Evolutionary conservation across 2,888 invertebrate genomes (phyloP).

Genomic region (Subacronicta megacephala): DNA sequence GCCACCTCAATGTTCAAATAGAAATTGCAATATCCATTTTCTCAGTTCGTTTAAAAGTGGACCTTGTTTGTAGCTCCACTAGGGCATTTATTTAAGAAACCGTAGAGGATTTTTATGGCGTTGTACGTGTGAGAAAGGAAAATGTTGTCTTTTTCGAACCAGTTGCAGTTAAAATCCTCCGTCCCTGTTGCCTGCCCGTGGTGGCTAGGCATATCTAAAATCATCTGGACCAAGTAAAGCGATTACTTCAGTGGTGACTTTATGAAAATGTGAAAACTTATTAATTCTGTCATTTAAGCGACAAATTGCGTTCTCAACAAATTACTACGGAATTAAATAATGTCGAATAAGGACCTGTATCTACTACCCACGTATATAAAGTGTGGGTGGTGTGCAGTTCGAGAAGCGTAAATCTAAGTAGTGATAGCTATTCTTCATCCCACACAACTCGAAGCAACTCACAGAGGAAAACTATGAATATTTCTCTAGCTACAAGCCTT

Average conservation of each 20-base stretch:
- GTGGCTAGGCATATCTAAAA: slow-evolving; percentile 83
- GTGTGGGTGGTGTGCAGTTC: slow-evolving; percentile 21
- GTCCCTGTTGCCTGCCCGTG: slow-evolving; percentile 82
- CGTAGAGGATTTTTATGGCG: slow-evolving; percentile 63
- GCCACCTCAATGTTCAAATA: slow-evolving; percentile 84
- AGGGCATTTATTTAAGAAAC: slow-evolving; percentile 61
- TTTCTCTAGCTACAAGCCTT: slow-evolving; percentile 23
- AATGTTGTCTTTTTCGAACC: slow-evolving; percentile 89
- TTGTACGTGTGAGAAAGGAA: slow-evolving; percentile 68
- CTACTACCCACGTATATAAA: slow-evolving; percentile 20
- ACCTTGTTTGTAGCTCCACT: slow-evolving; percentile 59
- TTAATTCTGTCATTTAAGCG: slow-evolving; percentile 75
- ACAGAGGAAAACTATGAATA: slow-evolving; percentile 39
- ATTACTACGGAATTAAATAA: slow-evolving; percentile 54
- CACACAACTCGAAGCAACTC: slow-evolving; percentile 32
- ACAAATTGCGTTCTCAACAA: slow-evolving; percentile 66
- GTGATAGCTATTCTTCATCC: slow-evolving; percentile 15
- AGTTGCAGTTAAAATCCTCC: slow-evolving; percentile 87
- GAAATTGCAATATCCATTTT: slow-evolving; percentile 84
- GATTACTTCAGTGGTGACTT: slow-evolving; percentile 80
- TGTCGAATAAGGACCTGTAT: slow-evolving; percentile 33
- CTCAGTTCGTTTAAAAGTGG: slow-evolving; percentile 62
- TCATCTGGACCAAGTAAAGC: slow-evolving; percentile 87
- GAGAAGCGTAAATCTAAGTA: not conserved
- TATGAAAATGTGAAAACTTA: slow-evolving; percentile 85